phyloP scores from a whole-genome alignment of 2,113 vertebrate species.

The Heliornis fulica region DNA sequence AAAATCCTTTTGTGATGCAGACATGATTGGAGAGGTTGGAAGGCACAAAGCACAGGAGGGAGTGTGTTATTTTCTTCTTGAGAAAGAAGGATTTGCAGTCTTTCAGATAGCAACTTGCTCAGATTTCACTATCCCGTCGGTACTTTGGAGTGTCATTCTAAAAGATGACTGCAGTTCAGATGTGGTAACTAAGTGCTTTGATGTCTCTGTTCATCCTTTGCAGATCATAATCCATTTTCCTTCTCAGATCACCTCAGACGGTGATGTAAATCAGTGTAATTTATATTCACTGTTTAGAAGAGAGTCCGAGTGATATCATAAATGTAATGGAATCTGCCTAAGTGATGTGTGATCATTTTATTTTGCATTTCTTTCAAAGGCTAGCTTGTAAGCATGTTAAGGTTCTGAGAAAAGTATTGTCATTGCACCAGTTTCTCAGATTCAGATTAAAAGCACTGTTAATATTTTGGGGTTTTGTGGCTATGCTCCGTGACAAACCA shows the following conservation, averaged over 20 bases:
- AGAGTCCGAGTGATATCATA: conserved; percentile 38
- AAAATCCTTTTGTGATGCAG: conserved; percentile 5
- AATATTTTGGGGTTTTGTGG: background rate
- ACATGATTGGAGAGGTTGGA: background rate
- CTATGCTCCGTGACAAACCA: conserved; percentile 4
- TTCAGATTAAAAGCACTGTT: background rate
- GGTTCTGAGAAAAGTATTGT: background rate
- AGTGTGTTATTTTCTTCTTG: background rate
- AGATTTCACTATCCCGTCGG: background rate
- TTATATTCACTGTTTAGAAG: conserved; percentile 40
- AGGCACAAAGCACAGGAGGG: background rate
- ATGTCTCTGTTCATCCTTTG: conserved; percentile 44
- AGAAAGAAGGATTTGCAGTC: background rate
- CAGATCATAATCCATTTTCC: conserved; percentile 52
- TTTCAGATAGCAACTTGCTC: background rate
- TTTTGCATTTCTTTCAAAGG: background rate
- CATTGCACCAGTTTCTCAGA: background rate
- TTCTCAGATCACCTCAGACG: conserved; percentile 37
- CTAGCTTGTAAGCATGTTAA: background rate
- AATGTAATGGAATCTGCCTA: conserved; percentile 46
- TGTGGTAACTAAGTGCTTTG: conserved; percentile 42
- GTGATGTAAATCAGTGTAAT: conserved; percentile 62
- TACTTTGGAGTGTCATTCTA: conserved; percentile 7
- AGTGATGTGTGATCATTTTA: conserved; percentile 4
- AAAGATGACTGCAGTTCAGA: conserved; percentile 42